Percentiles rank a stretch among this genome's conserved stretches.
These are phyloP conservation scores for Zhengitettix transpicula DNA, from an alignment of 2,888 invertebrate genomes.

Conservation along the genomic window DNA sequence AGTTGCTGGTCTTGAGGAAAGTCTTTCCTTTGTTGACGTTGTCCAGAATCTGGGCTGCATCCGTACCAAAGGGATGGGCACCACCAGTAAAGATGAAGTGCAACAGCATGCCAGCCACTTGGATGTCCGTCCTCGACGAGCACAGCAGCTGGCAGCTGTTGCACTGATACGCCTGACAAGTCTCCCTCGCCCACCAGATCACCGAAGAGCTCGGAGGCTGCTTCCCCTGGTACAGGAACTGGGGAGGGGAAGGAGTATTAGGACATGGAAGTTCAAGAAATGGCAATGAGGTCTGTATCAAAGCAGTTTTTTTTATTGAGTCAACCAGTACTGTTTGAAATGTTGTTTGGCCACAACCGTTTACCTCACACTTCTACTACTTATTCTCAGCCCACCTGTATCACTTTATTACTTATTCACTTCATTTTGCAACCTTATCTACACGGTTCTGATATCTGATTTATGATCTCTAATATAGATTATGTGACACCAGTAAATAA, in stretches of 20 bases:
- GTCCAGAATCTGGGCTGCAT: slow-evolving; percentile 22
- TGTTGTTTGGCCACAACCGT: not conserved
- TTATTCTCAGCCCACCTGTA: too few relatives aligned
- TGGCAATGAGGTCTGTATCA: too few relatives aligned
- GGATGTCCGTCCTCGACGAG: slow-evolving; percentile 24
- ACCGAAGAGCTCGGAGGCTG: slow-evolving; percentile 23
- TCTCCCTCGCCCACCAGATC: slow-evolving; percentile 28
- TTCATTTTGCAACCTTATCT: too few relatives aligned
- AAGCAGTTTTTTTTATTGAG: too few relatives aligned
- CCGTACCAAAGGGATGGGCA: slow-evolving; percentile 25
- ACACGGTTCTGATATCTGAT: too few relatives aligned
- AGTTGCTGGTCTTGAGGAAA: slow-evolving; percentile 16
- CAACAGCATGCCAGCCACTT: slow-evolving; percentile 23
- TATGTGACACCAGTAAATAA: too few relatives aligned
- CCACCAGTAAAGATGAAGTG: slow-evolving; percentile 26
- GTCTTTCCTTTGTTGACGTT: slow-evolving; percentile 21
- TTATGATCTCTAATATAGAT: too few relatives aligned
- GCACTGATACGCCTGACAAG: slow-evolving; percentile 17
- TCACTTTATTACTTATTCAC: too few relatives aligned
- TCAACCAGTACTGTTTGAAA: too few relatives aligned
- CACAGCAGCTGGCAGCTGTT: slow-evolving; percentile 19
- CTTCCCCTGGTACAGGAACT: slow-evolving; percentile 22
- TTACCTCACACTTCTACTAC: too few relatives aligned
- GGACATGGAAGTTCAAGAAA: too few relatives aligned
- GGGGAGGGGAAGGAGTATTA: not conserved